These are phyloP conservation scores for Oreochromis spilurus DNA, from an alignment of 2,113 vertebrate species.

Conservation along the genomic window DNA sequence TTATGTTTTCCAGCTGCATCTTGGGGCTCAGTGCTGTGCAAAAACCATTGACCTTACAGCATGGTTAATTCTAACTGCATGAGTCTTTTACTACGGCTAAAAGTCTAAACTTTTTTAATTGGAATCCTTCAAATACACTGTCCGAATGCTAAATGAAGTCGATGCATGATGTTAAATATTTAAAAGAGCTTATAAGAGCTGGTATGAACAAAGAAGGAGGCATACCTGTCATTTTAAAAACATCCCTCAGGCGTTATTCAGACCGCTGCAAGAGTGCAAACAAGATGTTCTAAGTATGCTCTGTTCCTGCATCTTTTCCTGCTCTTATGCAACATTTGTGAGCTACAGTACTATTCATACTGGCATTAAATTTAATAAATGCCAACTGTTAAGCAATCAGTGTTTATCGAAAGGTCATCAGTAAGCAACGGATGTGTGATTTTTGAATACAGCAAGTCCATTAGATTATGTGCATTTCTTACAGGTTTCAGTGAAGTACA, in stretches of 20 bases:
- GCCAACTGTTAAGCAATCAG: background rate
- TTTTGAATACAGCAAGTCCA: background rate
- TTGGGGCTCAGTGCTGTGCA: background rate
- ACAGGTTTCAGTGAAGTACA: background rate
- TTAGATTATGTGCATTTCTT: background rate
- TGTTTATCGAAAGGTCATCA: background rate
- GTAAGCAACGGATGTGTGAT: background rate
- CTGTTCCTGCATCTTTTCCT: background rate
- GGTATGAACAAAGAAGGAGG: background rate
- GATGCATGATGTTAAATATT: background rate
- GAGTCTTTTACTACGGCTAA: background rate
- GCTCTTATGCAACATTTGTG: background rate
- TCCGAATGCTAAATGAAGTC: background rate
- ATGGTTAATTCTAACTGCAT: background rate
- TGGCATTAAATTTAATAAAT: background rate
- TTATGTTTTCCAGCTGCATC: conserved; percentile 19
- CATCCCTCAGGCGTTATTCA: background rate
- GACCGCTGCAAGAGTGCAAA: background rate
- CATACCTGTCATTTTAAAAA: background rate
- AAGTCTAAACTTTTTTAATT: background rate
- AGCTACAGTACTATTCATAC: background rate
- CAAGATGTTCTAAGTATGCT: background rate
- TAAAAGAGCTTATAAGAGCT: background rate
- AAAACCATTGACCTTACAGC: background rate
- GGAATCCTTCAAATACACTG: background rate